Percentiles rank a stretch among this genome's conserved stretches.
Conservation (phyloP, 2,797 vertebrate genomes). For the Emydoidea blandingii region DNA sequence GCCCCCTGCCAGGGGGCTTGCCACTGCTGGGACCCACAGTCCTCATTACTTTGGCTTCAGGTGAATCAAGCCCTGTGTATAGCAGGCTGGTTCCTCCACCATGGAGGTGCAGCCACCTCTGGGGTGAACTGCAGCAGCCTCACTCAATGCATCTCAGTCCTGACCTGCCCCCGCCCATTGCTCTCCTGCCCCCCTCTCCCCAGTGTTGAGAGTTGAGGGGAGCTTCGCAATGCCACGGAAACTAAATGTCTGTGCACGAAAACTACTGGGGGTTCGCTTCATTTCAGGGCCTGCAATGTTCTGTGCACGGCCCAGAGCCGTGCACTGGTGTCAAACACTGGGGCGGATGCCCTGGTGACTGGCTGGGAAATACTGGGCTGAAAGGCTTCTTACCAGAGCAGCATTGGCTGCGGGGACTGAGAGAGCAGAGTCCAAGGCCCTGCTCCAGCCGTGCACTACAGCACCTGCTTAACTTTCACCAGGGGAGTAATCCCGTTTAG, state of each 20-base stretch:
- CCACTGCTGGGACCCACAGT: neutral
- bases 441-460: no score
- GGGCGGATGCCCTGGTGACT: no score
- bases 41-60: neutral
- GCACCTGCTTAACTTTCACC: neutral
- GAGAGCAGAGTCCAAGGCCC: accelerated
- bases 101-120: neutral
- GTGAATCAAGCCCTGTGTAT: neutral
- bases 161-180: neutral
- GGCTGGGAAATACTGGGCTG: neutral
- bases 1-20: neutral
- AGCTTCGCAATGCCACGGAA: neutral
- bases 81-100: no score
- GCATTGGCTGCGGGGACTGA: neutral
- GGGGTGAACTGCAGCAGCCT: neutral
- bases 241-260: no score
- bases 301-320: neutral
- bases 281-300: no score
- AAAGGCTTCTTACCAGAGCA: neutral
- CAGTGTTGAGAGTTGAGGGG: neutral
- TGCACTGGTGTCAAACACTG: no score
- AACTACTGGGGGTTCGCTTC: no score
- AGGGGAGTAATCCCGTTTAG: accelerated
- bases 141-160: neutral
- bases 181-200: neutral